phyloP scores from a whole-genome alignment of 2,888 invertebrate genomes.

The Eulithis prunata region DNA sequence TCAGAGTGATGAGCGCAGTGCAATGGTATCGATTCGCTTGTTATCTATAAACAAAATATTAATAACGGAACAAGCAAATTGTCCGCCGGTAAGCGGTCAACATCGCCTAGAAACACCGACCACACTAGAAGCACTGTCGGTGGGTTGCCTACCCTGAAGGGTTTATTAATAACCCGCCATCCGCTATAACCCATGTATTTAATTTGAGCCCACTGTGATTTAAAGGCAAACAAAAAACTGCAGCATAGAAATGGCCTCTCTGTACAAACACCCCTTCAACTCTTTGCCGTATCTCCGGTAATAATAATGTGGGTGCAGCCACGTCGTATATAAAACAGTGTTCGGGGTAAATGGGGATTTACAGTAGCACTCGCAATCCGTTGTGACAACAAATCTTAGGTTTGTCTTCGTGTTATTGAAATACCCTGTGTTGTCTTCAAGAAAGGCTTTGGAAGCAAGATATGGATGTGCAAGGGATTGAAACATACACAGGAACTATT shows the following conservation, averaged over 20 bases:
- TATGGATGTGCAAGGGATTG: background rate
- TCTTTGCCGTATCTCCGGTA: constrained; percentile 51
- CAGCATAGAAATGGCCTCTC: constrained; percentile 26
- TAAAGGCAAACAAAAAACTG: no score
- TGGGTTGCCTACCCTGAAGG: no score
- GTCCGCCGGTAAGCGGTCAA: no score
- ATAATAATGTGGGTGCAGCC: constrained; percentile 62
- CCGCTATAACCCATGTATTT: no score
- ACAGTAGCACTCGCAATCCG: constrained; percentile 49
- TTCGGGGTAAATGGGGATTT: constrained; percentile 52
- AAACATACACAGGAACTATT: background rate
- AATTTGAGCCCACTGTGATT: no score
- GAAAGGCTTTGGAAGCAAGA: constrained; percentile 11
- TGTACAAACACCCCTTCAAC: constrained; percentile 20
- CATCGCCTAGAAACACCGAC: no score
- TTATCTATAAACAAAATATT: no score
- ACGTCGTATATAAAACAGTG: constrained; percentile 51
- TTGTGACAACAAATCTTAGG: constrained; percentile 57
- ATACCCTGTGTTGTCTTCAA: constrained; percentile 16
- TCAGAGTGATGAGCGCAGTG: no score
- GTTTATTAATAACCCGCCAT: no score
- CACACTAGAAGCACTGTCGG: no score
- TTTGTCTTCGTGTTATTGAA: constrained; percentile 28
- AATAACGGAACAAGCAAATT: no score
- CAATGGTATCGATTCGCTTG: no score